Evolutionary conservation across 2,113 vertebrate genomes (phyloP), one percentile per base, ranked within the genome.

Genomic region (Corvus hawaiiensis): DNA sequence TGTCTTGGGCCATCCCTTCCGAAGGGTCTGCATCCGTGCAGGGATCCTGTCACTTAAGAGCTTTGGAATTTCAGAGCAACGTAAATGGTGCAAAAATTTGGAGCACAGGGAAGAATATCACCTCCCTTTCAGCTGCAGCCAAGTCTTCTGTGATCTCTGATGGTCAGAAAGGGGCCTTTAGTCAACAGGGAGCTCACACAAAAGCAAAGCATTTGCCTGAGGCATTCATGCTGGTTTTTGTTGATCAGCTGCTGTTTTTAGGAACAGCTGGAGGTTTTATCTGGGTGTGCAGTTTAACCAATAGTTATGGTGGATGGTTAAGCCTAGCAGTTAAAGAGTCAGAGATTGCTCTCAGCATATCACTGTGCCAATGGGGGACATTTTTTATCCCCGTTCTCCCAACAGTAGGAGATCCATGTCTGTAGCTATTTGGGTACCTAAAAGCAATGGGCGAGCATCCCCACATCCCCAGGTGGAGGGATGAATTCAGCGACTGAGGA

Each of bases 241-340:
- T 20, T 76, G 77, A 79, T 58, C 74, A 91, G 51, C 67, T 94
- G 69, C 12, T 94, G 62, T 44, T 93, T 91, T 93, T 49, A 43
- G 69, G 51, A 87, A 64, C 81, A 96, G 87, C 89, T 94, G 93
- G 81, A 79, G 37, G 41, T 76, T 91, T 87, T 72, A 62, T 66
- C 62, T 51, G 84, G 55, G 62, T 75, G 30, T 46, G 54, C 35
- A 69, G 39, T 23, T 43, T 68, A 48, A 61, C 9, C 15, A 86
- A 61, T 41, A 62, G 72, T 79, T 76, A 30, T 27, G 59, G 66
- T n/a, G 56, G 64, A 18, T 71, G 26, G 28, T 33, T 77, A 87
- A 92, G 56, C 48, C 37, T 28, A 13, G n/a, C 11, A 62, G 43
- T 39, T 73, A 62, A 52, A 85, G 91, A 87, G 30, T 67, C 67